Conservation (phyloP, 2,113 vertebrate genomes). For the Malaclemys terrapin region DNA sequence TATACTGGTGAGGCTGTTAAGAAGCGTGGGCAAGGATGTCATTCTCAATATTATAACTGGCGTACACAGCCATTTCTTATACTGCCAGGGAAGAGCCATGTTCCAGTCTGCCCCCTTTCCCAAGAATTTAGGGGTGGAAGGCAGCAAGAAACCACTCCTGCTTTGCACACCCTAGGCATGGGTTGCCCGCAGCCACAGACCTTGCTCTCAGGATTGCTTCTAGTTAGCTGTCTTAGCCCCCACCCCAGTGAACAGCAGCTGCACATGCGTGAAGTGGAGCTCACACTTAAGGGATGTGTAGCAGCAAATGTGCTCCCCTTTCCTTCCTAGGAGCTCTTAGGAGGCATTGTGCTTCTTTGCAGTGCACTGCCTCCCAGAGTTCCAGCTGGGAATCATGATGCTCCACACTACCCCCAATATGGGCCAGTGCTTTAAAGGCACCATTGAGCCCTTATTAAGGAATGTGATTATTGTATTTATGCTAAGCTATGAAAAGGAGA, state of each 20-base stretch:
- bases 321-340: neutral
- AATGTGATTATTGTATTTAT: neutral
- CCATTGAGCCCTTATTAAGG: neutral
- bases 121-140: neutral
- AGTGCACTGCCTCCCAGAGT: neutral
- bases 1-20: slow-evolving; percentile 63
- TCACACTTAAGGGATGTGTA: neutral
- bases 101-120: neutral
- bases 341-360: neutral
- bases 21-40: slow-evolving; percentile 18
- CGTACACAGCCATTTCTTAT: neutral
- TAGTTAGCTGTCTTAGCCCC: accelerated
- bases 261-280: neutral
- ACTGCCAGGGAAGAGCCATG: neutral
- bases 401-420: neutral
- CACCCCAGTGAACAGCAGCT: neutral
- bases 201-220: neutral
- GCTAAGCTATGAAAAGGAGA: neutral
- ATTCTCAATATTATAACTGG: slow-evolving; percentile 35
- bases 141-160: neutral
- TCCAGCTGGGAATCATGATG: neutral
- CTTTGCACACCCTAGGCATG: neutral
- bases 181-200: neutral
- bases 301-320: neutral
- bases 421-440: neutral